These are phyloP conservation scores for Chironomus tepperi DNA, from an alignment of 1,140 invertebrate species.

Conservation along the genomic window DNA sequence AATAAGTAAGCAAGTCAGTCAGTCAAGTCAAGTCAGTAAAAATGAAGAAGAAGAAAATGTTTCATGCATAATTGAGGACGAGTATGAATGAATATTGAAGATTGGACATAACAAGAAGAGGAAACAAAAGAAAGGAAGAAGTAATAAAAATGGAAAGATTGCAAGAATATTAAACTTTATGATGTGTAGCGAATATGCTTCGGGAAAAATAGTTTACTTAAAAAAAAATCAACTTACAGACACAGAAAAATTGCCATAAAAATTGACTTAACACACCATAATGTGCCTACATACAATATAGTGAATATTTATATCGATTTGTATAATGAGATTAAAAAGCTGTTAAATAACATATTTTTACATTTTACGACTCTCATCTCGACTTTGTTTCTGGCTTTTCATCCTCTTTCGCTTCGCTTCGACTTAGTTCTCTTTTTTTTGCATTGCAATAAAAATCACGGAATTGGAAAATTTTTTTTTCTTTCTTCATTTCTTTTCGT, in stretches of 20 bases:
- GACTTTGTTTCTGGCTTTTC: background rate
- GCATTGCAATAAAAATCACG: conserved; percentile 19
- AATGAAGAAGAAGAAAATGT: too few relatives aligned
- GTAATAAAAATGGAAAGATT: background rate
- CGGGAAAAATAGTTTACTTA: background rate
- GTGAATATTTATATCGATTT: conserved; percentile 5
- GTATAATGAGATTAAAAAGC: conserved; percentile 22
- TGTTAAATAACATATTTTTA: conserved; percentile 20
- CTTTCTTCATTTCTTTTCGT: background rate
- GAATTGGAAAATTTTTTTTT: conserved; percentile 18
- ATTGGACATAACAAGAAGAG: too few relatives aligned
- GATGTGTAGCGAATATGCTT: conserved; percentile 17
- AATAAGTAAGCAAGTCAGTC: too few relatives aligned
- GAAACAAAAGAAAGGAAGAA: background rate
- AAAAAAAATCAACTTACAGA: background rate
- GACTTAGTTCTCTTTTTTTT: background rate
- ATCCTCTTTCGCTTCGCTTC: background rate
- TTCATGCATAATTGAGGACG: too few relatives aligned
- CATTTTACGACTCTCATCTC: conserved; percentile 3
- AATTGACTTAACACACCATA: background rate
- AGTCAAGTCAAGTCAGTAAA: too few relatives aligned
- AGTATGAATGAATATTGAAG: too few relatives aligned
- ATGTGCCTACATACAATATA: background rate
- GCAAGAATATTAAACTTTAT: conserved; percentile 16
- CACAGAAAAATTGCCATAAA: conserved; percentile 6